Conservation (phyloP, 2,888 invertebrate genomes). For the Megastigmus dorsalis region DNA sequence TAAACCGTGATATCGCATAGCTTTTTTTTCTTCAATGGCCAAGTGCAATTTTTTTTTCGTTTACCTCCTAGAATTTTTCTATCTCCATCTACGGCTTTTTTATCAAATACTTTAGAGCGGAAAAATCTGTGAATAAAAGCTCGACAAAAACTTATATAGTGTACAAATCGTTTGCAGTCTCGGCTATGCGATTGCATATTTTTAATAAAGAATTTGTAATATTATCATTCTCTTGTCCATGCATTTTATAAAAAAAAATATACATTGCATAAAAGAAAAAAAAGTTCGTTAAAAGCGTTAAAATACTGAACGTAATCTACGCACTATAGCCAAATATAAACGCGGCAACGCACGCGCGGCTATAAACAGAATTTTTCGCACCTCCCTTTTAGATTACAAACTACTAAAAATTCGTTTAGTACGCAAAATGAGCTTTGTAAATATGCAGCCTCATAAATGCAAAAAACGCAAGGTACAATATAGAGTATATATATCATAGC, state of each 20-base stretch:
- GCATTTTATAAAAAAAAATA: neutral
- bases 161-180: too few species aligned
- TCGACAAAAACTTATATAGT: too few species aligned
- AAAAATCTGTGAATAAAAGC: too few species aligned
- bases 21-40: too few species aligned
- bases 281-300: neutral
- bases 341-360: neutral
- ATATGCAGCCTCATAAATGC: neutral
- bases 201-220: neutral
- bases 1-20: too few species aligned
- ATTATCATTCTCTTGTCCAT: neutral
- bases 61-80: too few species aligned
- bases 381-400: neutral
- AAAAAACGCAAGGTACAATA: neutral
- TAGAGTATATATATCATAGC: too few species aligned
- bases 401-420: constrained; percentile 8
- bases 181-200: too few species aligned
- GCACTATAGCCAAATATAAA: neutral
- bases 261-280: neutral
- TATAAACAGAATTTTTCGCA: neutral
- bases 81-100: too few species aligned
- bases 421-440: neutral
- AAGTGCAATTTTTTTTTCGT: too few species aligned
- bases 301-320: neutral
- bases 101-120: too few species aligned